phyloP scores from a whole-genome alignment of 2,797 vertebrate species.

The Falco peregrinus region DNA sequence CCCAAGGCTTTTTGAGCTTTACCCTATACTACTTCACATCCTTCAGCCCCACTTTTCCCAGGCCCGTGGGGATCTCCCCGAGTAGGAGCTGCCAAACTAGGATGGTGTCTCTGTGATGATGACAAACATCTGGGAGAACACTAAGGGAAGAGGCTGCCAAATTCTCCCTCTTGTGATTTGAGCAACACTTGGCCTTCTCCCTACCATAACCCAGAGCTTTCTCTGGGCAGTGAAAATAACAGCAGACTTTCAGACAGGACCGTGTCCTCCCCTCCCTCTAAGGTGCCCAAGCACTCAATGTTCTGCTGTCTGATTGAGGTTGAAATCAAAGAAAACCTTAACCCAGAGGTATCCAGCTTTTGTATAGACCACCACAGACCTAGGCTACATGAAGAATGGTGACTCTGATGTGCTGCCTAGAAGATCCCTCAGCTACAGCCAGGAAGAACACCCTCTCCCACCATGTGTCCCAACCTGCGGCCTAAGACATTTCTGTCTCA shows the following conservation, averaged over 20 bases:
- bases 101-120: not conserved
- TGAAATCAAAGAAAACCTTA: not conserved
- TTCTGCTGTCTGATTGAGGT: not conserved
- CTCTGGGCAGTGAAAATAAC: not conserved
- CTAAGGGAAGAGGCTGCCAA: not conserved
- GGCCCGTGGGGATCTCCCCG: not conserved
- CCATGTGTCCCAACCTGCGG: not conserved
- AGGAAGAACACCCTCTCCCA: not conserved
- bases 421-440: rapidly evolving
- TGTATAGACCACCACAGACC: not conserved
- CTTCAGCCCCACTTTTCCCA: not conserved
- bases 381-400: rapidly evolving
- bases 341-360: not conserved
- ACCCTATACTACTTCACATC: not conserved
- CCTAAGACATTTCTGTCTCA: not conserved
- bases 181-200: not conserved
- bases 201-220: not conserved
- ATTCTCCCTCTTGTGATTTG: not conserved
- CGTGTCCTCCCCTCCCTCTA: not conserved
- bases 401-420: not conserved
- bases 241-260: not conserved
- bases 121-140: slow-evolving; percentile 16
- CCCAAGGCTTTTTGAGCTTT: not conserved
- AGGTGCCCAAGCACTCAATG: not conserved
- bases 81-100: not conserved